These are phyloP conservation scores for Haemorhous mexicanus DNA, from an alignment of 2,113 vertebrate species.

Conservation along the genomic window DNA sequence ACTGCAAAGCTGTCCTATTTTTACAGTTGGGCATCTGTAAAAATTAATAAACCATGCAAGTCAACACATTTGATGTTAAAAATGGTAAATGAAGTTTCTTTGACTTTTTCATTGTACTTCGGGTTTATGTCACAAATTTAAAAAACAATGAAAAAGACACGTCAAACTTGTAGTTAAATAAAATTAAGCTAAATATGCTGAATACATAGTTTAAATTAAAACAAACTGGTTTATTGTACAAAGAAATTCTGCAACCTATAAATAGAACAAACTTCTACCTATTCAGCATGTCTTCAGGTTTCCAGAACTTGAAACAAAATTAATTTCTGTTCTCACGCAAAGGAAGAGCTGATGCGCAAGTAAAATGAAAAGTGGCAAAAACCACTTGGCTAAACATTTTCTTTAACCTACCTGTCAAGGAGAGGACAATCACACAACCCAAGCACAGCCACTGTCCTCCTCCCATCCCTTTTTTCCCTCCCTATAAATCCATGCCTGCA, in stretches of 20 bases:
- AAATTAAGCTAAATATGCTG: conserved; percentile 34
- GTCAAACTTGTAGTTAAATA: not conserved
- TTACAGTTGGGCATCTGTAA: not conserved
- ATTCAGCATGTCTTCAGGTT: conserved; percentile 23
- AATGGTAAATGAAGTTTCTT: conserved; percentile 20
- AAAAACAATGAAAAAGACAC: not conserved
- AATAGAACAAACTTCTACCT: conserved; percentile 13
- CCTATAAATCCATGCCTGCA: not conserved
- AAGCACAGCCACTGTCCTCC: not conserved
- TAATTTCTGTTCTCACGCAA: not conserved
- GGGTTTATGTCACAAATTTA: not conserved
- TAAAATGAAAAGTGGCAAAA: not conserved
- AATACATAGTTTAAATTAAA: conserved; percentile 37
- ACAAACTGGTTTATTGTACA: conserved; percentile 8
- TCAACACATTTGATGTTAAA: not conserved
- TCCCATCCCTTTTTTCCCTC: not conserved
- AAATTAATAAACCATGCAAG: conserved; percentile 19
- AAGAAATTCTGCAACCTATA: conserved; percentile 24
- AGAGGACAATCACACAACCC: not conserved
- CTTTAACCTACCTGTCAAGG: not conserved
- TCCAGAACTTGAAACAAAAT: conserved; percentile 8
- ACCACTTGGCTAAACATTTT: not conserved
- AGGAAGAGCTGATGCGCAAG: not conserved
- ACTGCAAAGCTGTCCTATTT: not conserved
- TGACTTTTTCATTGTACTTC: not conserved